Evolutionary conservation across 2,113 vertebrate genomes (phyloP).

Genomic region (Tetraodon nigroviridis): DNA sequence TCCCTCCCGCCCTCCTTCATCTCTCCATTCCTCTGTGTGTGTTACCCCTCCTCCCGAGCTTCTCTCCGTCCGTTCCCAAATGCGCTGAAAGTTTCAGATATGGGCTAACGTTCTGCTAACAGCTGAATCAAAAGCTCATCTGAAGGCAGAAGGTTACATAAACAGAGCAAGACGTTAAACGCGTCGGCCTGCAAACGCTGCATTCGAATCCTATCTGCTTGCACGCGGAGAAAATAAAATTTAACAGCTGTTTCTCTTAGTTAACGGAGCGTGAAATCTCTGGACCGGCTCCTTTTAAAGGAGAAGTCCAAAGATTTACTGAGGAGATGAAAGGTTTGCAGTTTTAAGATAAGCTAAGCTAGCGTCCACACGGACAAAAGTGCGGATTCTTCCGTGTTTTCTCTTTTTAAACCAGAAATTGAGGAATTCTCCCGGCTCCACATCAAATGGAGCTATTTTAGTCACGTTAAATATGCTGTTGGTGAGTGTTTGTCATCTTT

Average conservation of each 20-base stretch:
- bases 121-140: neutral
- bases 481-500: neutral
- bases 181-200: neutral
- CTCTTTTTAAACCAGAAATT: neutral
- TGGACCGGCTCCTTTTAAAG: neutral
- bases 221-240: neutral
- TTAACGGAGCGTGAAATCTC: neutral
- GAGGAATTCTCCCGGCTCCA: neutral
- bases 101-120: neutral
- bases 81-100: neutral
- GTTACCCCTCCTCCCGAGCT: too few species aligned
- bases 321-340: neutral
- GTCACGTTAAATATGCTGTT: neutral
- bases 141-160: neutral
- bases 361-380: neutral
- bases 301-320: neutral
- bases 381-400: too few species aligned
- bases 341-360: neutral
- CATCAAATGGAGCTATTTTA: neutral
- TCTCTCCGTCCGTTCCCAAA: neutral
- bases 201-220: neutral
- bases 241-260: neutral
- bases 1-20: neutral
- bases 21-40: neutral
- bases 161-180: neutral